A percentile compares a stretch with the other conserved stretches of the same genome.
These are phyloP conservation scores for Odontesthes bonariensis DNA, from an alignment of 2,113 vertebrate species.

Conservation along the genomic window DNA sequence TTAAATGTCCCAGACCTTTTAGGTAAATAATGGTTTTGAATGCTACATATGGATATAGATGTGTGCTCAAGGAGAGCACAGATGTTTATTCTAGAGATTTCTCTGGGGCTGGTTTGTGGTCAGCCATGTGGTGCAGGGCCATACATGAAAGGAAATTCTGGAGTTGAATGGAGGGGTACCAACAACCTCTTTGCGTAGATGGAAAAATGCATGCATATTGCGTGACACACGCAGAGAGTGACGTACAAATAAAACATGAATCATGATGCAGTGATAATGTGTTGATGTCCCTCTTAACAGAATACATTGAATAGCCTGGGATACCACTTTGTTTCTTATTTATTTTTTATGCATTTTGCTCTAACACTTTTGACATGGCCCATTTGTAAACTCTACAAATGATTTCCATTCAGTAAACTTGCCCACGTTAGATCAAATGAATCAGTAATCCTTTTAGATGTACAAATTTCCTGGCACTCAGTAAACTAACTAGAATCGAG, in stretches of 20 bases:
- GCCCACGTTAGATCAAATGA: constrained; percentile 24
- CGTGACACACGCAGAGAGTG: constrained; percentile 8
- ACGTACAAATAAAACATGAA: constrained; percentile 20
- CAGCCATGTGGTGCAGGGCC: constrained; percentile 72
- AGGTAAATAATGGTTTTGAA: constrained; percentile 35
- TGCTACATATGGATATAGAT: constrained; percentile 65
- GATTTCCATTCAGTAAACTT: constrained; percentile 22
- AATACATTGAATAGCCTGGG: not conserved
- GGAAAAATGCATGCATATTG: constrained; percentile 13
- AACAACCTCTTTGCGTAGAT: constrained; percentile 37
- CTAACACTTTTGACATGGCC: not conserved
- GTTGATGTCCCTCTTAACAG: not conserved
- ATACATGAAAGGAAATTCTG: constrained; percentile 77
- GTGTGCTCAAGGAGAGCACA: constrained; percentile 66
- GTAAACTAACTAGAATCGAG: constrained; percentile 1
- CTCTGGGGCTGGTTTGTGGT: constrained; percentile 77
- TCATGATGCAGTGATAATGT: constrained; percentile 1
- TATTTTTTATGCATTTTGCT: constrained; percentile 11
- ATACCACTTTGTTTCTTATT: not conserved
- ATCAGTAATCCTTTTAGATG: constrained; percentile 17
- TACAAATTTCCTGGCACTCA: constrained; percentile 25
- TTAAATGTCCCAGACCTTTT: constrained; percentile 55
- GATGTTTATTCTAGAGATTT: constrained; percentile 83
- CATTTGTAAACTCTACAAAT: not conserved
- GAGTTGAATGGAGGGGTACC: constrained; percentile 66